These are phyloP conservation scores for Lycia hirtaria DNA, from an alignment of 2,888 invertebrate species.

Conservation along the genomic window DNA sequence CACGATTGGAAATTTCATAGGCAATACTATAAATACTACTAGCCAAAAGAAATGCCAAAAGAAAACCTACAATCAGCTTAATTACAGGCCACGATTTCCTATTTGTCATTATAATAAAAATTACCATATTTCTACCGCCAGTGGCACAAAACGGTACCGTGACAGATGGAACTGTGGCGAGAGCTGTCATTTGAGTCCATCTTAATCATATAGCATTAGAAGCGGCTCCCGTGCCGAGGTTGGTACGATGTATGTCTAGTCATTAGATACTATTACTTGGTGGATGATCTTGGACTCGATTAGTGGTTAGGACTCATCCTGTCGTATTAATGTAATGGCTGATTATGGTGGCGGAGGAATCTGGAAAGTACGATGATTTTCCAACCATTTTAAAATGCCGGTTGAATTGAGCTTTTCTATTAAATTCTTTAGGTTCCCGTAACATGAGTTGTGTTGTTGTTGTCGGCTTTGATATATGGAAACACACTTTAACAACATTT, in stretches of 20 bases:
- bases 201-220: conserved; percentile 25
- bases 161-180: conserved; percentile 12
- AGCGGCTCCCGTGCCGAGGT: neutral
- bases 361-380: neutral
- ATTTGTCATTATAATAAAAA: neutral
- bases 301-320: conserved; percentile 12
- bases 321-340: neutral
- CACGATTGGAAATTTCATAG: no score
- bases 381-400: neutral
- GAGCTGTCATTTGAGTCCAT: conserved; percentile 19
- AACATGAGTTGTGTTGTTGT: no score
- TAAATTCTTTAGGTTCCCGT: no score
- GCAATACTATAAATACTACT: no score
- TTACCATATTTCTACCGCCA: neutral
- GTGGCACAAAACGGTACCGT: conserved; percentile 11
- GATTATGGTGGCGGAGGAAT: neutral
- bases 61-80: no score
- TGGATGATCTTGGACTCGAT: neutral
- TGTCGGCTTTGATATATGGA: no score
- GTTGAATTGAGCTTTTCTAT: neutral
- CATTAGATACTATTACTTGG: neutral
- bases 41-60: no score
- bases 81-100: neutral
- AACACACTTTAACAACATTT: no score
- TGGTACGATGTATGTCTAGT: neutral